phyloP scores from a whole-genome alignment of 2,113 vertebrate genomes.

The Hyaena hyaena region DNA sequence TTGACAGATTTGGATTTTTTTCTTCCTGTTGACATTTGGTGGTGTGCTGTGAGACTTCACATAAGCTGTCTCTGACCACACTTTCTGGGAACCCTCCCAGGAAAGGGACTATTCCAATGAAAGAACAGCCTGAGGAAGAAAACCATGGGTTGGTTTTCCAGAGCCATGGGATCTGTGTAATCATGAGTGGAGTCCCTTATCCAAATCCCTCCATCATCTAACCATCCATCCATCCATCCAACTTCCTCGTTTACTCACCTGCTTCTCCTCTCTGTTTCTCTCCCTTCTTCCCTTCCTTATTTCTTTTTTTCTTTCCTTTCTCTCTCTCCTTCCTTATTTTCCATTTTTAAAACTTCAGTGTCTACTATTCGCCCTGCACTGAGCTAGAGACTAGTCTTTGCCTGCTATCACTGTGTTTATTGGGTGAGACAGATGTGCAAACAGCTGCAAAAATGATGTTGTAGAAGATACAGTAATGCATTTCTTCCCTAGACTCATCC shows the following conservation, averaged over 20 bases:
- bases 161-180: background rate
- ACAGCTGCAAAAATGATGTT: no score
- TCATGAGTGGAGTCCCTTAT: background rate
- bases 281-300: background rate
- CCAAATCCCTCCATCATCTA: background rate
- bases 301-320: background rate
- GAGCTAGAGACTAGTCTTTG: background rate
- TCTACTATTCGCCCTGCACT: background rate
- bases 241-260: background rate
- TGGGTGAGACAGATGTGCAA: background rate
- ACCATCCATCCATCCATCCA: rapidly evolving
- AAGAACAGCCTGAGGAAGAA: background rate
- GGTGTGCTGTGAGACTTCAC: background rate
- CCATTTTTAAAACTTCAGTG: background rate
- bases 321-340: background rate
- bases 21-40: background rate
- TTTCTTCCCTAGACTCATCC: background rate
- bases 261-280: background rate
- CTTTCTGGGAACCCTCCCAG: background rate
- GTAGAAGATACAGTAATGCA: no score
- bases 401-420: background rate
- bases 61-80: background rate
- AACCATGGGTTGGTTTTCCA: background rate
- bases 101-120: background rate
- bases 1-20: background rate